phyloP scores from a whole-genome alignment of 2,888 invertebrate species.

The Drosophila lutescens region DNA sequence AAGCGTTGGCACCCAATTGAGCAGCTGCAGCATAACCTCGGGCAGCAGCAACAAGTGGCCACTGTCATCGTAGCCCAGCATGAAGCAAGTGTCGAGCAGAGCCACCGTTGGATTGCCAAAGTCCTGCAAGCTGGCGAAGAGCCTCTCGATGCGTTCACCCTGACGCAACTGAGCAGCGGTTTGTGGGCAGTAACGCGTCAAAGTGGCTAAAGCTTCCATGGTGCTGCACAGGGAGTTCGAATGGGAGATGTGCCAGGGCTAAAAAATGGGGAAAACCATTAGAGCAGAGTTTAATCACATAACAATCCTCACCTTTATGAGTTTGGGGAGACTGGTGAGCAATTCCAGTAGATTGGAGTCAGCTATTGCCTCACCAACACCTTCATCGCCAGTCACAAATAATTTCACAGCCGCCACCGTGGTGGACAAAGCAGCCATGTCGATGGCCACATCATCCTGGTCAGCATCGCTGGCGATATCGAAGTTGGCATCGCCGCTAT shows the following conservation, averaged over 20 bases:
- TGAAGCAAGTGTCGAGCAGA: slow-evolving; percentile 84
- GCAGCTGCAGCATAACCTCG: slow-evolving; percentile 85
- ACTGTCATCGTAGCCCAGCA: slow-evolving; percentile 84
- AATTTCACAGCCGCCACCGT: slow-evolving; percentile 82
- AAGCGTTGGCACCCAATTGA: slow-evolving; percentile 85
- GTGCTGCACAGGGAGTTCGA: slow-evolving; percentile 77
- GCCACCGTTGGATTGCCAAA: slow-evolving; percentile 84
- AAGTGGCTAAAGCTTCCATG: slow-evolving; percentile 75
- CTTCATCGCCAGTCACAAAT: slow-evolving; percentile 75
- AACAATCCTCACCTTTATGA: slow-evolving; percentile 71
- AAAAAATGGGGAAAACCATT: background rate
- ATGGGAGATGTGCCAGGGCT: slow-evolving; percentile 82
- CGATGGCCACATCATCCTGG: slow-evolving; percentile 76
- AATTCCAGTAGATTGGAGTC: slow-evolving; percentile 84
- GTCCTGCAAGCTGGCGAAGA: slow-evolving; percentile 81
- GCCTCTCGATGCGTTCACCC: slow-evolving; percentile 75
- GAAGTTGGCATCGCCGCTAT: slow-evolving; percentile 69
- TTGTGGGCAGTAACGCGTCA: slow-evolving; percentile 75
- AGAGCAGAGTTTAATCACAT: background rate
- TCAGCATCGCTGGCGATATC: slow-evolving; percentile 80
- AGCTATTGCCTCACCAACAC: slow-evolving; percentile 82
- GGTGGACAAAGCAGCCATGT: slow-evolving; percentile 81
- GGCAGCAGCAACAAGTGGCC: slow-evolving; percentile 81
- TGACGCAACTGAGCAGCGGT: slow-evolving; percentile 71
- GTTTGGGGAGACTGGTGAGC: slow-evolving; percentile 82